Base-by-base conservation (phyloP, 2,113 vertebrate genomes). In the Gadus macrocephalus region DNA sequence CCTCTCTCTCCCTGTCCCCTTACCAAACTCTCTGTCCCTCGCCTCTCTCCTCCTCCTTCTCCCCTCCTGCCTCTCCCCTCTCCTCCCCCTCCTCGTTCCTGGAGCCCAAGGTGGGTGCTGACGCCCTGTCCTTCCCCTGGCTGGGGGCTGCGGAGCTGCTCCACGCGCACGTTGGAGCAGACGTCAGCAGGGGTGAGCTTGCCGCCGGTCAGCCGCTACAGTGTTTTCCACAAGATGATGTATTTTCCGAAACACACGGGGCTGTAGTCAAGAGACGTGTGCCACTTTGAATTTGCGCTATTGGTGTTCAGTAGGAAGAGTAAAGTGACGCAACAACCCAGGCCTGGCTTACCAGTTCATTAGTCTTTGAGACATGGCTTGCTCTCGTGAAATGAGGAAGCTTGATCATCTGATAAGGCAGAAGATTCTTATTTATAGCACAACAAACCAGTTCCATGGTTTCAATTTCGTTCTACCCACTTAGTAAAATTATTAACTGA, bases 121-220 rank as follows among this genome's bases (percentile, higher is more conserved):
- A 87, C 70, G 73, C 76, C 1, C 53, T 71, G 63, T 31, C 90
- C 84, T 89, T 93, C 76, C 83, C 93, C 74, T 94, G 94, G 94
- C 92, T 94, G 89, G 86, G 81, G 88, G 85, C 87, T 88, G 87
- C 88, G 71, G 87, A 89, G 77, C 90, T 93, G 90, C 91, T 91
- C 80, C 64, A 85, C 68, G 75, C 86, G 53, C 72, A 82, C 62
- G 72, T 90, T 2, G 75, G 76, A 80, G 80, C 80, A 84, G 92
- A 92, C 76, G 84, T 78, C 81, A 84, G 86, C 84, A 89, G 92
- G 89, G 95, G 96, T 97, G 86, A 93, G 82, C 55, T 17, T 3
- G 11, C 15, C n/a, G 3, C n/a, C 12, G 53, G 1, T 55, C 53
- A 15, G 53, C 12, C 53, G 2, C 16, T 16, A 55, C 53, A 35